Evolutionary conservation across 2,888 invertebrate genomes (phyloP).

Genomic region (Cryptus armator): DNA sequence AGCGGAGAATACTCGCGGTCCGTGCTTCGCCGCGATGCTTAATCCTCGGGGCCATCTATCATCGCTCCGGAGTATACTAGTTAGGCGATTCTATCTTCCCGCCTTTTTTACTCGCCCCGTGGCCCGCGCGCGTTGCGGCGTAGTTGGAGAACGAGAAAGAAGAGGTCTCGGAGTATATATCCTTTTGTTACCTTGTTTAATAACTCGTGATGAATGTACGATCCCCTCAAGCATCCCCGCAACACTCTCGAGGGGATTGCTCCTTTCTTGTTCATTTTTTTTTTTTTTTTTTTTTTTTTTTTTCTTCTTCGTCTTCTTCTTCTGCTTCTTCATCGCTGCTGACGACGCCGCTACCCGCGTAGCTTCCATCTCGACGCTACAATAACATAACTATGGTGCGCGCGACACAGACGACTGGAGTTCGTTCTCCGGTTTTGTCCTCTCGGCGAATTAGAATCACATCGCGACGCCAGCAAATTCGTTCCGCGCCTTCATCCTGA

Average conservation of each 20-base stretch:
- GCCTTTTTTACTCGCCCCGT: constrained; percentile 81
- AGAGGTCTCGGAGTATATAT: constrained; percentile 72
- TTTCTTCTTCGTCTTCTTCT: background rate
- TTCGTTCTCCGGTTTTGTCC: constrained; percentile 21
- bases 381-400: background rate
- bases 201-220: constrained; percentile 84
- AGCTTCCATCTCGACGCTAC: constrained; percentile 20
- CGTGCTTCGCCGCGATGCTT: constrained; percentile 76
- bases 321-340: constrained; percentile 7
- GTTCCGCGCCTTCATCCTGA: constrained; percentile 59
- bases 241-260: constrained; percentile 65
- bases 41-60: constrained; percentile 83
- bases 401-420: constrained; percentile 13
- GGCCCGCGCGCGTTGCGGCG: constrained; percentile 26
- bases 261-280: constrained; percentile 43
- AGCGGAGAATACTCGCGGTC: background rate
- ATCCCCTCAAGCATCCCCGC: constrained; percentile 58
- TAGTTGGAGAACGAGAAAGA: constrained; percentile 44
- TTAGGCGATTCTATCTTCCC: constrained; percentile 84
- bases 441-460: constrained; percentile 25
- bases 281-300: background rate
- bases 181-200: constrained; percentile 84
- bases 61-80: constrained; percentile 81
- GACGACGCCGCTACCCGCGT: background rate
- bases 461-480: constrained; percentile 43